A percentile compares a stretch with the other conserved stretches of the same genome.
These are phyloP conservation scores for Calcarius lapponicus DNA, from an alignment of 2,797 vertebrate species.

Conservation along the genomic window DNA sequence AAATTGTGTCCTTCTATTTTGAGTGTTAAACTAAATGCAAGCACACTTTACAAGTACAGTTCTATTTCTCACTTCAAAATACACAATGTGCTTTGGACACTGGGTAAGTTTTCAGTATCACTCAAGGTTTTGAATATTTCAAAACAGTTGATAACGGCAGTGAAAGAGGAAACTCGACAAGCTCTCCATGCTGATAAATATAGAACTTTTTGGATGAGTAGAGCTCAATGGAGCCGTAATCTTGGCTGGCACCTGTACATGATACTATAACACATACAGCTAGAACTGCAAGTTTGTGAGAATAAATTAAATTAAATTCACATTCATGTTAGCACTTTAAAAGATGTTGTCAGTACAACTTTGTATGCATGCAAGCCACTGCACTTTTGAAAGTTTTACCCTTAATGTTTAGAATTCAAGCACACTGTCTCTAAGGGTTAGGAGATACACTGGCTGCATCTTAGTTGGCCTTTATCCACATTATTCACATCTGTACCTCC, in stretches of 20 bases:
- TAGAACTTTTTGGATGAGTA: constrained; percentile 59
- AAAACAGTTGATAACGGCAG: constrained; percentile 47
- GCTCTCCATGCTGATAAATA: constrained; percentile 55
- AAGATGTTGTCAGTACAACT: constrained; percentile 65
- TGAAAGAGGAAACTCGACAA: constrained; percentile 47
- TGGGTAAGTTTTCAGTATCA: constrained; percentile 48
- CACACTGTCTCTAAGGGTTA: neutral
- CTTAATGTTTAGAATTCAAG: constrained; percentile 19
- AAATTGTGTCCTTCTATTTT: constrained; percentile 27
- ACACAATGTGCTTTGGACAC: constrained; percentile 46
- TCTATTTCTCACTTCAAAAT: constrained; percentile 58
- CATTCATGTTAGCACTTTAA: constrained; percentile 56
- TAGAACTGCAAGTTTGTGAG: constrained; percentile 56
- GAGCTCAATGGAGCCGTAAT: constrained; percentile 31
- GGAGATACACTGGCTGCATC: neutral
- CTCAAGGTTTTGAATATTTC: constrained; percentile 62
- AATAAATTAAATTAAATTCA: constrained; percentile 67
- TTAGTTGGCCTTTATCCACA: neutral
- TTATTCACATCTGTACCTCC: constrained; percentile 1
- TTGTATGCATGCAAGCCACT: constrained; percentile 44
- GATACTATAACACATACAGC: constrained; percentile 59
- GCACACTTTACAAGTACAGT: constrained; percentile 37
- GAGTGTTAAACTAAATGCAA: constrained; percentile 26
- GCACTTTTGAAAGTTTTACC: constrained; percentile 60
- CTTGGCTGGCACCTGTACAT: constrained; percentile 63